Evolutionary conservation across 2,888 invertebrate genomes (phyloP), one percentile per base, ranked within the genome.

Genomic region (Vannuccia rotundouncinata): DNA sequence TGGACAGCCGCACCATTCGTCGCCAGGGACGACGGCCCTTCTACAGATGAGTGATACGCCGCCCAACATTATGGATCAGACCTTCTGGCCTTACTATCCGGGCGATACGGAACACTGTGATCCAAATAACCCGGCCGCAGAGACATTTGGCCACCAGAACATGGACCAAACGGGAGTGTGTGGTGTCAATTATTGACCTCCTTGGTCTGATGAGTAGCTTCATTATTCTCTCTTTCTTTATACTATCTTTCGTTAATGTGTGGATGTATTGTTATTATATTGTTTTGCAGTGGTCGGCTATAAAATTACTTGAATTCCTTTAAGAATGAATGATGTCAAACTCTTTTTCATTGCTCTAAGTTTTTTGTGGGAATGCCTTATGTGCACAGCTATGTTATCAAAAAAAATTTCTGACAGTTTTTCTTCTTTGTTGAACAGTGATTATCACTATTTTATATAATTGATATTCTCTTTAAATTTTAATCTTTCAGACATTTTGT

Each of bases 211-310:
- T n/a, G n/a, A n/a, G n/a, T n/a, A n/a, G n/a, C n/a, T n/a, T n/a
- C n/a, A n/a, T n/a, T n/a, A n/a, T n/a, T n/a, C n/a, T n/a, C n/a
- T n/a, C n/a, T n/a, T n/a, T n/a, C n/a, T n/a, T n/a, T n/a, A n/a
- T n/a, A n/a, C n/a, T n/a, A n/a, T n/a, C n/a, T n/a, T n/a, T n/a
- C n/a, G n/a, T n/a, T 66, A 22, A 66, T 66, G 22, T 66, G 66
- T 66, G 13, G 5, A 66, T 2, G 13, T 13, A 22, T n/a, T 66
- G 13, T 22, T 13, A 66, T n/a, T 13, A n/a, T 66, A 66, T 66
- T 66, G 66, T 66, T 66, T 66, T 66, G 66, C 66, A 22, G 66
- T 66, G 66, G 66, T 66, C 45, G 45, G 10, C 17, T 45, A 5
- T 45, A 5, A 45, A 45, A 45, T 17, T 13, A 45, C 45, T 13